These are phyloP conservation scores for Aethes cnicana DNA, from an alignment of 2,888 invertebrate species.

Conservation along the genomic window DNA sequence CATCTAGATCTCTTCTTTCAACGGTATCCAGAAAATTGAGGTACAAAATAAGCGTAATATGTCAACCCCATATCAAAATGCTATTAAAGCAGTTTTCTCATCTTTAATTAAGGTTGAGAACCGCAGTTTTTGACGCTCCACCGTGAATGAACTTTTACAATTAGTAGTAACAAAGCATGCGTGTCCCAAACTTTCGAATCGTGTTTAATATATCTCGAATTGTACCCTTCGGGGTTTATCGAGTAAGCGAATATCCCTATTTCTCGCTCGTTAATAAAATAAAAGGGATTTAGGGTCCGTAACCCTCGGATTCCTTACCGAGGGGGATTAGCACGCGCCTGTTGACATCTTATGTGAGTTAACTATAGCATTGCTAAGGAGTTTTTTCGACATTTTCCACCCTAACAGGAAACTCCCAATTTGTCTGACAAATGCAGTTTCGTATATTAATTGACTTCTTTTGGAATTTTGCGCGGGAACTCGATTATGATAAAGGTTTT, in stretches of 20 bases:
- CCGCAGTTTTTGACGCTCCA: not conserved
- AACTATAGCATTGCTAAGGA: constrained; percentile 31
- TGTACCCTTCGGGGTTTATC: too few relatives aligned
- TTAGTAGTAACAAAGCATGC: not conserved
- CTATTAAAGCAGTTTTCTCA: too few relatives aligned
- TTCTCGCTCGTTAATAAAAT: constrained; percentile 36
- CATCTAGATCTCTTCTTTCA: too few relatives aligned
- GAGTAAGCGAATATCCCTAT: constrained; percentile 32
- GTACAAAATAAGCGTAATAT: too few relatives aligned
- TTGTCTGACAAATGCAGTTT: constrained; percentile 39
- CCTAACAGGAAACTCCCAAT: constrained; percentile 32
- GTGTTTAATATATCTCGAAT: constrained; percentile 12
- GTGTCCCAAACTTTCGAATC: constrained; percentile 3
- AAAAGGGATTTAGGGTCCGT: constrained; percentile 29
- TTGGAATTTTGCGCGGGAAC: constrained; percentile 9
- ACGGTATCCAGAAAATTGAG: too few relatives aligned
- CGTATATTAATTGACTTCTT: constrained; percentile 32
- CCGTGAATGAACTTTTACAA: not conserved
- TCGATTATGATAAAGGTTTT: not conserved
- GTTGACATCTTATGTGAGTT: constrained; percentile 35
- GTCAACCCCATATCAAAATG: too few relatives aligned
- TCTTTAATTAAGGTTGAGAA: too few relatives aligned
- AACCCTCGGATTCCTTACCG: constrained; percentile 33
- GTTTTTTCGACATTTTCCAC: constrained; percentile 34
- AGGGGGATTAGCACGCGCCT: constrained; percentile 36